Evolutionary conservation across 2,797 vertebrate species (phyloP).

Genomic region (Karalla daura): DNA sequence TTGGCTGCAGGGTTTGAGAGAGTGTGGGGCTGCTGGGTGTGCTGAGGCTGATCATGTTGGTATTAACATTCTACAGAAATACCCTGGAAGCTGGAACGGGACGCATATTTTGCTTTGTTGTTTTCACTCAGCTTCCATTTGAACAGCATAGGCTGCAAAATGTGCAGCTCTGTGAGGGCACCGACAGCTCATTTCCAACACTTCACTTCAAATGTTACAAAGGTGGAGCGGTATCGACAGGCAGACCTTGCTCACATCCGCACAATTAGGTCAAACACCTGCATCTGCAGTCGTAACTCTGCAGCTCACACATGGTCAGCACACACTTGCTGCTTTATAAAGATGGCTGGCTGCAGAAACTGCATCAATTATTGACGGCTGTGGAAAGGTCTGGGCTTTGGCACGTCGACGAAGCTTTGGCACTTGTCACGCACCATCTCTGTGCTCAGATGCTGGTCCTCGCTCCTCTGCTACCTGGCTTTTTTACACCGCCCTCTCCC

Average conservation of each 20-base stretch:
- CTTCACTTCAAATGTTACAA: slow-evolving; percentile 14
- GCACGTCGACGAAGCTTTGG: slow-evolving; percentile 66
- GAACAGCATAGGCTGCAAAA: background rate
- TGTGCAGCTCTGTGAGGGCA: slow-evolving; percentile 5
- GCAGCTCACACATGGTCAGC: slow-evolving; percentile 31
- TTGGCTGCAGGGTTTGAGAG: slow-evolving; percentile 33
- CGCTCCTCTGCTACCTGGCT: slow-evolving; percentile 46
- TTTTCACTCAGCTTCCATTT: slow-evolving; percentile 8
- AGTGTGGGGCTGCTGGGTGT: slow-evolving; percentile 27
- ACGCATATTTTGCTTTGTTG: slow-evolving; percentile 6
- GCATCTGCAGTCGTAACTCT: background rate
- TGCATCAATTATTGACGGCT: slow-evolving; percentile 83
- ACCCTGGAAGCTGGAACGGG: slow-evolving; percentile 8
- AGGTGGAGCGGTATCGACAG: background rate
- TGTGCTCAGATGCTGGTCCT: slow-evolving; percentile 10
- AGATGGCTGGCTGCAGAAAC: slow-evolving; percentile 70
- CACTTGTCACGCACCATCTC: slow-evolving; percentile 74
- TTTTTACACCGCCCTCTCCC: background rate
- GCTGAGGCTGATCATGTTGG: slow-evolving; percentile 28
- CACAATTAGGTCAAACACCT: slow-evolving; percentile 30
- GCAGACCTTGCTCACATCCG: slow-evolving; percentile 1
- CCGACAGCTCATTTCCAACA: slow-evolving; percentile 18
- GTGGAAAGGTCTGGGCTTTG: slow-evolving; percentile 72
- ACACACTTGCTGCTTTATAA: slow-evolving; percentile 63
- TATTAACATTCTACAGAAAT: slow-evolving; percentile 23